Base-by-base conservation (phyloP, 1,140 invertebrate genomes). In the Zaprionus ornatus region DNA sequence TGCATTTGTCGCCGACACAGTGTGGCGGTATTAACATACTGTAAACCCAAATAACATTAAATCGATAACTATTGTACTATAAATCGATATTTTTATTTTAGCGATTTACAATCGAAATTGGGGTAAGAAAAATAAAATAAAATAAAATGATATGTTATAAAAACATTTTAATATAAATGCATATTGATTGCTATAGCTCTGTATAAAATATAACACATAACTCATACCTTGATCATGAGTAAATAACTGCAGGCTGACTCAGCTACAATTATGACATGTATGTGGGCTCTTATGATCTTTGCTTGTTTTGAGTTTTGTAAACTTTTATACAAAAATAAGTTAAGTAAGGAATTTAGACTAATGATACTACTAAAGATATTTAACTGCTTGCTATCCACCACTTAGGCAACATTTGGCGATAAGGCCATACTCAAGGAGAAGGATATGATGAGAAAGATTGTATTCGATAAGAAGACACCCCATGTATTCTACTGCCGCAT, bases 401-500 rank as follows among this genome's bases (percentile, higher is more conserved):
- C 67, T n/a, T 54, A 12, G 27, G 80, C 72, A 6, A 80, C 70
- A 32, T 68, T 66, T 10, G 60, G 67, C 27, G 79, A 74, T 9
- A 87, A 87, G 64, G 65, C 74, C 3, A 75, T 64, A 17, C 52
- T 90, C 1, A 92, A 94, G 48, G 94, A 93, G n/a, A 95, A 95
- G 40, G 96, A 97, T 77, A 96, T 97, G 94, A 95, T 97, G 93
- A 92, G 96, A 32, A 97, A 97, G 27, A 97, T 97, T 75, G 96
- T 97, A 25, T 97, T 95, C 82, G 96, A 97, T 80, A 96, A 97
- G 91, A 96, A 96, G 77, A 97, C 96, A 1, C 96, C 96, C 1
- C 95, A 96, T 80, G 96, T 97, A 1, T 97, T 97, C 92, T 97
- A 97, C 90, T 97, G 96, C 92, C 96, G 96, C 1, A 95, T 96